A percentile compares a stretch with the other conserved stretches of the same genome.
phyloP scores from a whole-genome alignment of 2,113 vertebrate species.

The Serinus canaria region DNA sequence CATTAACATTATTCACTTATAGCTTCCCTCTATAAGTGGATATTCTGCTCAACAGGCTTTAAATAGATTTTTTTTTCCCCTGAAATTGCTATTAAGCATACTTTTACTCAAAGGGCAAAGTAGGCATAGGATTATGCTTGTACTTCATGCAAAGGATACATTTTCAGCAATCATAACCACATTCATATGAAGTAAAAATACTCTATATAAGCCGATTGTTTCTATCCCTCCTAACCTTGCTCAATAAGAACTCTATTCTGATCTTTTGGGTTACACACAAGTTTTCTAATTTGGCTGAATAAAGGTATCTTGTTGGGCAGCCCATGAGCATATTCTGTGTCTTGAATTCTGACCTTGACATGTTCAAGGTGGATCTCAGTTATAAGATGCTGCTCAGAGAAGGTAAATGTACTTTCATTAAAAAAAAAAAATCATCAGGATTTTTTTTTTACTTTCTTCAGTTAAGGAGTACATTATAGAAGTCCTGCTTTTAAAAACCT shows the following conservation, averaged over 20 bases:
- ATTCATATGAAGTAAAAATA: slow-evolving; percentile 69
- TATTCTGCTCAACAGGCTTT: slow-evolving; percentile 60
- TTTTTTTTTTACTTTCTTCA: background rate
- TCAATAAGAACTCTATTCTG: slow-evolving; percentile 70
- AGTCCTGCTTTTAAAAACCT: background rate
- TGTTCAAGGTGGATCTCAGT: slow-evolving; percentile 4
- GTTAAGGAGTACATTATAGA: background rate
- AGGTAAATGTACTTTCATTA: background rate
- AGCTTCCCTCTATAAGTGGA: slow-evolving; percentile 52
- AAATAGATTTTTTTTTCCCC: slow-evolving; percentile 39
- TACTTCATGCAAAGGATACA: slow-evolving; percentile 64
- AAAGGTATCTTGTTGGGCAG: slow-evolving; percentile 63
- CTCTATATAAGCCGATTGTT: slow-evolving; percentile 70
- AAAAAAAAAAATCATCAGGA: too few species aligned
- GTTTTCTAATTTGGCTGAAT: slow-evolving; percentile 48
- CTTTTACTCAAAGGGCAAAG: slow-evolving; percentile 74
- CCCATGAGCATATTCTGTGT: background rate
- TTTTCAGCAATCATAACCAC: slow-evolving; percentile 71
- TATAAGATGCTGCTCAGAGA: background rate
- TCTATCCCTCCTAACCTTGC: slow-evolving; percentile 48
- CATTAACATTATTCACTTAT: slow-evolving; percentile 52
- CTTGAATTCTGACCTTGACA: slow-evolving; percentile 15
- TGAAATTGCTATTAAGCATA: slow-evolving; percentile 70
- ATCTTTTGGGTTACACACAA: slow-evolving; percentile 10
- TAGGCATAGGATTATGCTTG: slow-evolving; percentile 67